Evolutionary conservation across 1,140 invertebrate genomes (phyloP).

Genomic region (Trachelipus rathkii): DNA sequence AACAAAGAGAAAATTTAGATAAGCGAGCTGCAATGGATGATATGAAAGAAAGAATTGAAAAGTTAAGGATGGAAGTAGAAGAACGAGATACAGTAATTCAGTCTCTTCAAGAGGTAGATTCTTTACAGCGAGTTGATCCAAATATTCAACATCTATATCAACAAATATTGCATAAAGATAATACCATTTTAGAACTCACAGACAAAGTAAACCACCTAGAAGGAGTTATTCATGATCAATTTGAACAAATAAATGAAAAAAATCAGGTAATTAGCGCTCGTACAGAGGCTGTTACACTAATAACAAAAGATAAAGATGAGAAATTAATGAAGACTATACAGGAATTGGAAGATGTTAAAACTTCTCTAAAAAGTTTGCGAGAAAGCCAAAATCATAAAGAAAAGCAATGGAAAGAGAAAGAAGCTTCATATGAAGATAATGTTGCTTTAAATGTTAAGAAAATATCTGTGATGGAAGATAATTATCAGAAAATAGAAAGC

Average conservation of each 20-base stretch:
- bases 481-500: constrained; percentile 47
- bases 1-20: constrained; percentile 45
- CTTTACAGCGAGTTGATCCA: constrained; percentile 44
- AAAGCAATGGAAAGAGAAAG: constrained; percentile 65
- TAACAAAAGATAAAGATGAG: constrained; percentile 68
- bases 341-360: constrained; percentile 69
- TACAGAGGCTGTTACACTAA: constrained; percentile 71
- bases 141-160: constrained; percentile 53
- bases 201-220: constrained; percentile 55
- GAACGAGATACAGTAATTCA: constrained; percentile 37
- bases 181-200: constrained; percentile 55
- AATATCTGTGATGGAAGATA: constrained; percentile 46
- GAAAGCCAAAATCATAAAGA: constrained; percentile 68
- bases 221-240: constrained; percentile 53
- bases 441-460: constrained; percentile 59
- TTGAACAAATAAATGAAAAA: constrained; percentile 66
- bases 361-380: constrained; percentile 74
- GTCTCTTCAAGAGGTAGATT: constrained; percentile 32
- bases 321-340: constrained; percentile 64
- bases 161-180: constrained; percentile 57
- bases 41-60: constrained; percentile 47
- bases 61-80: constrained; percentile 37
- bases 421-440: constrained; percentile 57
- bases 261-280: constrained; percentile 78
- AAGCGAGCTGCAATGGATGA: constrained; percentile 48